phyloP scores from a whole-genome alignment of 2,888 invertebrate species.

The Hypsopygia costalis region DNA sequence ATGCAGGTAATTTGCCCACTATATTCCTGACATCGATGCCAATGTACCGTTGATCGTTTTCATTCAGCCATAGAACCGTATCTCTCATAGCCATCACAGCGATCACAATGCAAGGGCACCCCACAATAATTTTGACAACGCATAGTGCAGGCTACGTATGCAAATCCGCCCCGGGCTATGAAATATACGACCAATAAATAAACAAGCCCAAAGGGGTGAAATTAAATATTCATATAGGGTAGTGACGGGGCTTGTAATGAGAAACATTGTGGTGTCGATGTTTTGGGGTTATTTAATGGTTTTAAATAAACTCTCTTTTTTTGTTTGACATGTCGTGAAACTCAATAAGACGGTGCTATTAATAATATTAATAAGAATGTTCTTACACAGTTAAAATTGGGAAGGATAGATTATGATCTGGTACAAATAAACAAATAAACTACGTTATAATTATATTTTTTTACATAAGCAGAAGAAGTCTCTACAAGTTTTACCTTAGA shows the following conservation, averaged over 20 bases:
- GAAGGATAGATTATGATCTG: no score
- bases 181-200: slow-evolving; percentile 80
- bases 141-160: slow-evolving; percentile 51
- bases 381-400: no score
- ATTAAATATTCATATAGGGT: slow-evolving; percentile 72
- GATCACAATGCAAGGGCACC: slow-evolving; percentile 43
- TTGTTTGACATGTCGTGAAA: no score
- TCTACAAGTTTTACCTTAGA: no score
- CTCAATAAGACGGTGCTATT: no score
- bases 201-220: slow-evolving; percentile 74
- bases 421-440: no score
- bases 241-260: slow-evolving; percentile 38
- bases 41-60: background rate
- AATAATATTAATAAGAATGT: no score
- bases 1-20: no score
- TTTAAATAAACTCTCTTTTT: no score
- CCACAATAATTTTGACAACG: slow-evolving; percentile 52
- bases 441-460: no score
- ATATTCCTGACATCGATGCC: background rate
- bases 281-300: slow-evolving; percentile 15
- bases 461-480: no score
- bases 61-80: slow-evolving; percentile 19
- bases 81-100: slow-evolving; percentile 27
- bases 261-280: slow-evolving; percentile 12
- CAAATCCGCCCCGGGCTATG: slow-evolving; percentile 65